Evolutionary conservation across 2,888 invertebrate genomes (phyloP).

Genomic region (Leptothorax acervorum): DNA sequence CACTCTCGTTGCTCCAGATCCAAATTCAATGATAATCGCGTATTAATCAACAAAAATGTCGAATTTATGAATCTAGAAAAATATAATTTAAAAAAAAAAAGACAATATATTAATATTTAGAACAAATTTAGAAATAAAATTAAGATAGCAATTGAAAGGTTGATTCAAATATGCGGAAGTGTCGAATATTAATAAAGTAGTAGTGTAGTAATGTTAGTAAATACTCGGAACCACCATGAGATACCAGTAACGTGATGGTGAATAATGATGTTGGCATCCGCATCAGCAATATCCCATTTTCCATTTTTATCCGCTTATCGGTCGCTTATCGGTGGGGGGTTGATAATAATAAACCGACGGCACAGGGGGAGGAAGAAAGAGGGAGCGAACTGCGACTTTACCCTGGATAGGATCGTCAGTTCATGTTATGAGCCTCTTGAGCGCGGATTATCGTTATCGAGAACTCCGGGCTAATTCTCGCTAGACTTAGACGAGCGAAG

Average conservation of each 20-base stretch:
- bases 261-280: slow-evolving; percentile 17
- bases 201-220: neutral
- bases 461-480: neutral
- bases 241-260: neutral
- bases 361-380: slow-evolving; percentile 9
- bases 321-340: slow-evolving; percentile 36
- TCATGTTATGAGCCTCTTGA: slow-evolving; percentile 70
- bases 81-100: neutral
- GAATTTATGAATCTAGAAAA: neutral
- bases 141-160: neutral
- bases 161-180: neutral
- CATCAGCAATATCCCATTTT: slow-evolving; percentile 36
- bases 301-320: slow-evolving; percentile 39
- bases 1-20: neutral
- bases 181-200: neutral
- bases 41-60: neutral
- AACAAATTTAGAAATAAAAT: neutral
- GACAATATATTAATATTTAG: neutral
- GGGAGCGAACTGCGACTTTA: slow-evolving; percentile 40
- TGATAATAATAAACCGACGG: slow-evolving; percentile 56
- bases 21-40: neutral
- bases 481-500: neutral
- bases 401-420: slow-evolving; percentile 60
- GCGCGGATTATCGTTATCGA: slow-evolving; percentile 28
- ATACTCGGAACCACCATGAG: neutral